A percentile compares a stretch with the other conserved stretches of the same genome.
These are phyloP conservation scores for Quiscalus mexicanus DNA, from an alignment of 2,113 vertebrate genomes.

Conservation along the genomic window DNA sequence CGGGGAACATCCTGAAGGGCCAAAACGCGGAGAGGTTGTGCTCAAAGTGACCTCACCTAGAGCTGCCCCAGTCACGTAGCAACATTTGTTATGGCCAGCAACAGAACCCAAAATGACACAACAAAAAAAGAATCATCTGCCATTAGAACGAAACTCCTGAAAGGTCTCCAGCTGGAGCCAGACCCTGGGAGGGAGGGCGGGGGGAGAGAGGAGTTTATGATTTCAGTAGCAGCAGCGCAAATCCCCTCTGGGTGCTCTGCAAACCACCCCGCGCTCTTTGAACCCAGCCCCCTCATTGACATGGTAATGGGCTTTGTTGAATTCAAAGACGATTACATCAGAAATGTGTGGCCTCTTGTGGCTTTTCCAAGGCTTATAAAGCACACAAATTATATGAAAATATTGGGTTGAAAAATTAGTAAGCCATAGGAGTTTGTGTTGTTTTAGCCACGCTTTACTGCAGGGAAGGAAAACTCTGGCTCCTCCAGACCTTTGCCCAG, in stretches of 20 bases:
- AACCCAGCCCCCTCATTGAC: conserved; percentile 75
- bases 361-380: conserved; percentile 80
- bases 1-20: background rate
- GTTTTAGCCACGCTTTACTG: conserved; percentile 81
- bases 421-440: conserved; percentile 82
- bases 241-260: conserved; percentile 77
- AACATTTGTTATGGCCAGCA: conserved; percentile 68
- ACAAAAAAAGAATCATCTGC: conserved; percentile 78
- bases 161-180: conserved; percentile 68
- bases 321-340: conserved; percentile 88
- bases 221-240: conserved; percentile 82
- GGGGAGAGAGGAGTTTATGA: conserved; percentile 77
- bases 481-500: conserved; percentile 63
- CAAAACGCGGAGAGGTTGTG: conserved; percentile 17
- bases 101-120: conserved; percentile 72
- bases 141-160: conserved; percentile 72
- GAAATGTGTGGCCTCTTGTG: conserved; percentile 78
- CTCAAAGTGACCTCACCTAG: conserved; percentile 3
- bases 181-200: conserved; percentile 48
- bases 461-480: conserved; percentile 77
- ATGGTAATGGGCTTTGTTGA: conserved; percentile 83
- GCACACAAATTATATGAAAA: conserved; percentile 84
- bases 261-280: conserved; percentile 64
- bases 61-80: conserved; percentile 44
- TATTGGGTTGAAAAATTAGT: conserved; percentile 85